These are phyloP conservation scores for Zingel zingel DNA, from an alignment of 2,113 vertebrate species.

Conservation along the genomic window DNA sequence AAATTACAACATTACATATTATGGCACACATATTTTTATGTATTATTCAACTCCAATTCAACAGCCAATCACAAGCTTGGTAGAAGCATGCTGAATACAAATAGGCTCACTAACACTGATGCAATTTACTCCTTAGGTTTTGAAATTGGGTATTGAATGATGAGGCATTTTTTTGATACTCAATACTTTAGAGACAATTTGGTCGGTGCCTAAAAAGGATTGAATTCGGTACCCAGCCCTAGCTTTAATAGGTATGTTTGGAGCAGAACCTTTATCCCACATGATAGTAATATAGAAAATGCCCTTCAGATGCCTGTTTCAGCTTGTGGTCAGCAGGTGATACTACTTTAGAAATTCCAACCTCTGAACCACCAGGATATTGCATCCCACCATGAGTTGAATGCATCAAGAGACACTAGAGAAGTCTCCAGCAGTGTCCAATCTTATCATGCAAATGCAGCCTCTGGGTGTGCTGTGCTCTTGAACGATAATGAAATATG, in stretches of 20 bases:
- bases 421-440: slow-evolving; percentile 39
- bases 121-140: no score
- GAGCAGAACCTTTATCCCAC: neutral
- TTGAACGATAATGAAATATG: slow-evolving; percentile 6
- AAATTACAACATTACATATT: no score
- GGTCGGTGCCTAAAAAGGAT: no score
- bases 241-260: neutral
- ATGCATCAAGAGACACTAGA: slow-evolving; percentile 20
- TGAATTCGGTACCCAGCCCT: no score
- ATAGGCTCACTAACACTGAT: no score
- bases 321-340: neutral
- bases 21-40: no score
- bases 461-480: slow-evolving; percentile 1
- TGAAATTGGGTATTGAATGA: no score
- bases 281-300: neutral
- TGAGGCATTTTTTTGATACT: no score
- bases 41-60: no score
- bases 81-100: no score
- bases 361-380: slow-evolving; percentile 4
- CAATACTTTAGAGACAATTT: no score
- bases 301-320: neutral
- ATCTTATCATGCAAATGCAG: slow-evolving; percentile 28
- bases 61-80: no score
- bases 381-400: neutral
- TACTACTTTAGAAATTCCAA: slow-evolving; percentile 5